Evolutionary conservation across 1,140 invertebrate species (phyloP), one percentile per base, ranked within the genome.

Genomic region (Bombus sylvicola): DNA sequence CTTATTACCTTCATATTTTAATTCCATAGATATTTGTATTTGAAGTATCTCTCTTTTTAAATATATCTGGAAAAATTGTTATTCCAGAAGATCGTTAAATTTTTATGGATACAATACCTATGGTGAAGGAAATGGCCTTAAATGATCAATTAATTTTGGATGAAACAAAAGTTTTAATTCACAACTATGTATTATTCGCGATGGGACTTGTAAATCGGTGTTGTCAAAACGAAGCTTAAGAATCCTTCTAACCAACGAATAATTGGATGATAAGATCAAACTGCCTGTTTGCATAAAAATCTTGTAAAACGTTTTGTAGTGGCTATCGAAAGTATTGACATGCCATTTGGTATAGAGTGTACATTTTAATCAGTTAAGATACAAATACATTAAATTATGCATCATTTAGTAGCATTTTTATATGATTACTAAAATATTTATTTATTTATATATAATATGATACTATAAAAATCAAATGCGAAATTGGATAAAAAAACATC

Each of bases 221-320:
- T 28, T 28, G 47, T 39, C 25, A 22, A 28, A 39, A 25, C 37
- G 10, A 71, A 71, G 22, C 22, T 28, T 8, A n/a, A 25, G 62
- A 81, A 62, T 72, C 69, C 53, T 73, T 6, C 18, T 57, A 72
- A 41, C 39, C n/a, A 47, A 66, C 18, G 41, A 47, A 12, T 75
- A 83, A 83, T 75, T 66, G 59, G 57, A 83, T 76, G 31, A 3
- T 15, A 25, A 34, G 69, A 73, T 71, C 57, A 15, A 39, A 34
- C 57, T 18, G 10, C 10, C 10, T 62, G 28, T 62, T 62, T 62
- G 10, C 28, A 62, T 28, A 62, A 62, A 62, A 28, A n/a, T 12
- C 59, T 62, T 62, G 28, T 62, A 13, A 62, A 53, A 53, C 5
- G 3, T n/a, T 62, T 62, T n/a, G 12, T 62, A 28, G 28, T 62